Evolutionary conservation across 2,797 vertebrate genomes (phyloP).

Genomic region (Anguilla obscura): DNA sequence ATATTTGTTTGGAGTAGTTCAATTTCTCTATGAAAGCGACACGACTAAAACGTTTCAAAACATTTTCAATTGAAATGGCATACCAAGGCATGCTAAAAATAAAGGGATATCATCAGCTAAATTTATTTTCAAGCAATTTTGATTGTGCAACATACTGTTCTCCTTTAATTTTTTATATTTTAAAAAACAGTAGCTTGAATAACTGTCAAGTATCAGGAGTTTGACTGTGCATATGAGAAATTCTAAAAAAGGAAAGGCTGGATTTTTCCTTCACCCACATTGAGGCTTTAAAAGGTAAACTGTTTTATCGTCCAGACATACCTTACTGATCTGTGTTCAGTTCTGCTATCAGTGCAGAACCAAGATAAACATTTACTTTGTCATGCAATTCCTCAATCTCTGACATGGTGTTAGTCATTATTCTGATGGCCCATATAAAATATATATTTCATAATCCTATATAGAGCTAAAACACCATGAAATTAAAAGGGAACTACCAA

Average conservation of each 20-base stretch:
- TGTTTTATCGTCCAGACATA: background rate
- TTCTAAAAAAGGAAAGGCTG: background rate
- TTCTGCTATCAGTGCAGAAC: background rate
- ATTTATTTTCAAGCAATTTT: background rate
- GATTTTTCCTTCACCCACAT: background rate
- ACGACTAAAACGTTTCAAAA: no score
- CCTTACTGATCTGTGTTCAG: no score
- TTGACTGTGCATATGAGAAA: background rate
- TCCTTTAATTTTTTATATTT: no score
- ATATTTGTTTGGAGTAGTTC: no score
- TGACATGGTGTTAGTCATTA: background rate
- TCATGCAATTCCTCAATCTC: background rate
- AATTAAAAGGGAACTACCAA: background rate
- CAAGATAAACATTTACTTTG: background rate
- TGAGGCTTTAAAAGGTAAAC: background rate
- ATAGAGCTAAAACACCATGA: background rate
- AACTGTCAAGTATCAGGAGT: no score
- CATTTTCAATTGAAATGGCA: no score
- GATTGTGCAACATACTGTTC: background rate
- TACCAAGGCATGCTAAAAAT: background rate
- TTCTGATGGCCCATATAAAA: background rate
- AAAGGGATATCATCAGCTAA: background rate
- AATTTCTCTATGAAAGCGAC: no score
- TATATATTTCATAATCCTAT: background rate
- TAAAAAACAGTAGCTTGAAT: no score